Percentiles rank a stretch among this genome's conserved stretches.
Evolutionary conservation across 2,888 invertebrate species (phyloP).

Genomic region (Acrobeloides nanus): DNA sequence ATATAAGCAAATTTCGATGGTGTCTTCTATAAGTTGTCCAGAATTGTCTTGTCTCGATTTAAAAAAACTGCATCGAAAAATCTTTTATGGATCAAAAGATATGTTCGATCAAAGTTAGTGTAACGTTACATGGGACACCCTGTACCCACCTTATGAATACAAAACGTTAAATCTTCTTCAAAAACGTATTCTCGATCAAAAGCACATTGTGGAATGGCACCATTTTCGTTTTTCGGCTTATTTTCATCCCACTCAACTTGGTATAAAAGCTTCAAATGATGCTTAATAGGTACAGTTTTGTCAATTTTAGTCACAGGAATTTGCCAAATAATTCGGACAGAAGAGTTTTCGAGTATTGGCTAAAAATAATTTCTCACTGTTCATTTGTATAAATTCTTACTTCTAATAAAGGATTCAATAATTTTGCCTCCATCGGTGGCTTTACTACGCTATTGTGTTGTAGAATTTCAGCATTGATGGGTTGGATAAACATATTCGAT

Average conservation of each 20-base stretch:
- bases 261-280: constrained; percentile 17
- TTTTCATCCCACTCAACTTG: background rate
- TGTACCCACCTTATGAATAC: constrained; percentile 9
- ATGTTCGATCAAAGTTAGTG: too few species aligned
- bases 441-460: too few species aligned
- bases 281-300: constrained; percentile 15
- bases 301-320: constrained; percentile 14
- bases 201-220: background rate
- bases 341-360: constrained; percentile 23
- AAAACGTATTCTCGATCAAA: constrained; percentile 25
- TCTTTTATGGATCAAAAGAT: too few species aligned
- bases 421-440: too few species aligned
- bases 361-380: constrained; percentile 11
- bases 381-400: background rate
- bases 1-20: too few species aligned
- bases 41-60: too few species aligned
- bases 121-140: too few species aligned
- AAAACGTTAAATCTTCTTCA: constrained; percentile 28
- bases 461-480: constrained; percentile 20
- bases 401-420: constrained; percentile 2
- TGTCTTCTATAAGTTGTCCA: too few species aligned
- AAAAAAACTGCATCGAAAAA: too few species aligned
- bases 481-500: constrained; percentile 22
- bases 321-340: constrained; percentile 27
- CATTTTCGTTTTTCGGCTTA: background rate